Evolutionary conservation across 2,797 vertebrate genomes (phyloP).

Genomic region (Dendrocincla fuliginosa): DNA sequence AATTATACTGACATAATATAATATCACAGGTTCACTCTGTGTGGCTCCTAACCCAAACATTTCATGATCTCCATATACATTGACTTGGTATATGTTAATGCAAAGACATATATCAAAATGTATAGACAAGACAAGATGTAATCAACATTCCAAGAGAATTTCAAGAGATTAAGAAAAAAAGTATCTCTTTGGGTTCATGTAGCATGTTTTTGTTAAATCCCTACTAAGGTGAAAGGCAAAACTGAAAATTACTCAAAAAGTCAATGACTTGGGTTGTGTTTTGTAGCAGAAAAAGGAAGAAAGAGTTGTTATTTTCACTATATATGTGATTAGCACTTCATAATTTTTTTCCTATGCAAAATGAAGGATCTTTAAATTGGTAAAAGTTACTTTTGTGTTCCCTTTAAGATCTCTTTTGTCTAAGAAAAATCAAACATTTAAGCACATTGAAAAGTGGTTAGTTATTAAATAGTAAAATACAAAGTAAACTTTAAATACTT

Average conservation of each 20-base stretch:
- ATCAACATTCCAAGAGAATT: neutral
- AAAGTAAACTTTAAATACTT: neutral
- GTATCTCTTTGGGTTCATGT: neutral
- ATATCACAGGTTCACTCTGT: constrained; percentile 9
- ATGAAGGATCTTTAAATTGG: neutral
- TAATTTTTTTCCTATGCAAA: neutral
- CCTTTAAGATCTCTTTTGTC: neutral
- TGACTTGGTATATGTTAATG: neutral
- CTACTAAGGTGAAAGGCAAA: neutral
- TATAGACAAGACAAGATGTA: neutral
- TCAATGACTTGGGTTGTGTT: neutral
- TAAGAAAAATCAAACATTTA: neutral
- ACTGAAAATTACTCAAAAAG: neutral
- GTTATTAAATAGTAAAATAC: neutral
- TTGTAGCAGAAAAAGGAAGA: neutral
- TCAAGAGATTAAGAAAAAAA: neutral
- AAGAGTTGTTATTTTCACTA: neutral
- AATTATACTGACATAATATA: constrained; percentile 17
- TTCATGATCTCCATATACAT: neutral
- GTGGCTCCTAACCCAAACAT: neutral
- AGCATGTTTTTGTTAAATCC: neutral
- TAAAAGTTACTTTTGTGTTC: neutral
- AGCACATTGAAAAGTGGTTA: neutral
- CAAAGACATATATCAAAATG: neutral
- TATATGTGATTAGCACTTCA: neutral